Evolutionary conservation across 2,888 invertebrate genomes (phyloP), one percentile per base, ranked within the genome.

Genomic region (Acanthopleura granulata): DNA sequence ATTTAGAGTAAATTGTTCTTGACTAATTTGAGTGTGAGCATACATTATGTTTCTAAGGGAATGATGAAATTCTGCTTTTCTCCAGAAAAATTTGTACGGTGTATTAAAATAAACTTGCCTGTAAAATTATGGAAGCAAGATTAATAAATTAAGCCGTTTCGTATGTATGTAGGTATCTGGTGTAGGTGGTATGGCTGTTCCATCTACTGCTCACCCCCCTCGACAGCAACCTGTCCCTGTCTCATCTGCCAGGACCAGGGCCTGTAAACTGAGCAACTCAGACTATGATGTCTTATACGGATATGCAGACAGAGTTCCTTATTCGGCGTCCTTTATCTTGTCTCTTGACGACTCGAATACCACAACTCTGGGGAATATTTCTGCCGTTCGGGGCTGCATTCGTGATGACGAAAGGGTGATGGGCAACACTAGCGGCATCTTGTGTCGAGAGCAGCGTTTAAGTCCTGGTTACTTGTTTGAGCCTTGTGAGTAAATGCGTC

Each of bases 251-350:
- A 27, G 27, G 18, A 66, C 15, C 29, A 66, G 29, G 1, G 1
- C 66, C 16, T 66, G 66, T 66, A 22, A 16, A 25, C 3, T 66
- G 16, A 66, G 4, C 22, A 66, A 22, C 66, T 12, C 15, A 3
- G 66, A 66, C 66, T 66, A 27, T 66, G 66, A 66, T 66, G 29
- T 66, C 29, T 27, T 27, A 6, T 81, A 76, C 74, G 78, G 78
- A 30, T 62, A 72, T 18, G 11, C 16, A 0, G 72, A 66, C 15
- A 77, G 77, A 18, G 78, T 77, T 71, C 81, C 82, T 11, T 62
- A 74, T 0, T 71, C 78, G 72, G 73, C 74, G 18, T 78, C 81
- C 0, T 82, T 76, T 73, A 71, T 49, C 0, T 29, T 82, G 0
- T 77, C 75, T 18, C 29, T 61, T 29, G 18, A 62, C 3, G 40